A percentile compares a stretch with the other conserved stretches of the same genome.
These are phyloP conservation scores for Gephyroberyx darwinii DNA, from an alignment of 2,797 vertebrate genomes.

Conservation along the genomic window DNA sequence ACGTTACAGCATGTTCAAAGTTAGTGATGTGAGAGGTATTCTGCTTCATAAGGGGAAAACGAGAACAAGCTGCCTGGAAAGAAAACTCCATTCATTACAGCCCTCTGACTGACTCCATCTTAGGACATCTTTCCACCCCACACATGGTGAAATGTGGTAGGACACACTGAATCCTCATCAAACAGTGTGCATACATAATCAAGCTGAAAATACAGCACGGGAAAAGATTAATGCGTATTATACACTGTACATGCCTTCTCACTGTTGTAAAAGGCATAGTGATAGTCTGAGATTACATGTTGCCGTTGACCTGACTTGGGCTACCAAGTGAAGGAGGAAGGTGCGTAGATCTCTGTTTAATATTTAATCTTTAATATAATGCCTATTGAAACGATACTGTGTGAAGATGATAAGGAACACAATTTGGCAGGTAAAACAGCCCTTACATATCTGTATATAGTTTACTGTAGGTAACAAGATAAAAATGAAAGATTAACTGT, in stretches of 20 bases:
- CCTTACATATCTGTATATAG: neutral
- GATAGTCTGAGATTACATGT: slow-evolving; percentile 22
- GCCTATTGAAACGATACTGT: too few relatives aligned
- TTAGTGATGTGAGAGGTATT: slow-evolving; percentile 42
- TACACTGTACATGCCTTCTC: slow-evolving; percentile 35
- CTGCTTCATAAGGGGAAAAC: slow-evolving; percentile 43
- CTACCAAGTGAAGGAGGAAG: neutral
- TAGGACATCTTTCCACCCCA: slow-evolving; percentile 18
- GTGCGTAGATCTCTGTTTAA: neutral
- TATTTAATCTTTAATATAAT: neutral
- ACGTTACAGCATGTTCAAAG: slow-evolving; percentile 38
- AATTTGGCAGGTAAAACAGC: too few relatives aligned
- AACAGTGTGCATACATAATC: slow-evolving; percentile 37
- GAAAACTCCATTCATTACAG: slow-evolving; percentile 50
- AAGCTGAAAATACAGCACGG: slow-evolving; percentile 57
- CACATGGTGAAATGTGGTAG: slow-evolving; percentile 37
- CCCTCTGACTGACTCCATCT: slow-evolving; percentile 43
- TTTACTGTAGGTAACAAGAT: neutral
- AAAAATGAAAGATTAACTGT: too few relatives aligned
- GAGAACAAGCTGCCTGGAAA: slow-evolving; percentile 51
- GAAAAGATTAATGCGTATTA: slow-evolving; percentile 61
- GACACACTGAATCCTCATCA: slow-evolving; percentile 36
- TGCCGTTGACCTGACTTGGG: slow-evolving; percentile 3
- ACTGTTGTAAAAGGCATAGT: slow-evolving; percentile 18
- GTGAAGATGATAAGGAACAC: too few relatives aligned